Conservation (phyloP, 2,113 vertebrate species). For the Cariama cristata region DNA sequence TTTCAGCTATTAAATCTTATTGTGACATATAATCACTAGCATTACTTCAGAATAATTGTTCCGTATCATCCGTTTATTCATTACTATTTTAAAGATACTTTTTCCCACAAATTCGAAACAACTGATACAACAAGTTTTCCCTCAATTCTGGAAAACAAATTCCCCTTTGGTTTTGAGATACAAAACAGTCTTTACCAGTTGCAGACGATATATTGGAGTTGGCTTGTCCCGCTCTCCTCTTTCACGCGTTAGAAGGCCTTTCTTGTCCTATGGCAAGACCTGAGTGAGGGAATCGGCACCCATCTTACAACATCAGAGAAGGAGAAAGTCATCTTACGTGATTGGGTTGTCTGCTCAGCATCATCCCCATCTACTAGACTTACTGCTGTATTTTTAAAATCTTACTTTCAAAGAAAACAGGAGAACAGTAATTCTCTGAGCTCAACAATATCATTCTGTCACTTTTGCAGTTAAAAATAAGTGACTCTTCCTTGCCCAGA, state of each 20-base stretch:
- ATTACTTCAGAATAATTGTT: slow-evolving; percentile 11
- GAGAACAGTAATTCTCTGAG: neutral
- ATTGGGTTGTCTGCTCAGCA: neutral
- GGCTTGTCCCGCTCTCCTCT: neutral
- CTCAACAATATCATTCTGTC: neutral
- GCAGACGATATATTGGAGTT: neutral
- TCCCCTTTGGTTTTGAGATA: neutral
- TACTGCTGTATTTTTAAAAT: neutral
- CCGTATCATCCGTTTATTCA: neutral
- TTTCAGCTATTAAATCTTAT: slow-evolving; percentile 39
- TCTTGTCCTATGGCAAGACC: neutral
- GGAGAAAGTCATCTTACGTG: neutral
- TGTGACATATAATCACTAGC: neutral
- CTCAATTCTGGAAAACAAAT: neutral
- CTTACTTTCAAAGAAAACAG: neutral
- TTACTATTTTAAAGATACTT: neutral
- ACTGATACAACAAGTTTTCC: neutral
- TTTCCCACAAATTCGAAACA: neutral
- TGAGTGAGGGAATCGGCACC: neutral
- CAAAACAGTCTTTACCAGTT: neutral
- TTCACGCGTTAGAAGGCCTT: neutral
- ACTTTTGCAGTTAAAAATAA: neutral
- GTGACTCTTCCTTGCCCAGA: neutral
- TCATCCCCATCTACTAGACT: neutral
- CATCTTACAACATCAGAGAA: neutral